A percentile compares a stretch with the other conserved stretches of the same genome.
phyloP scores from a whole-genome alignment of 2,888 invertebrate species.

The Euclidia mi region DNA sequence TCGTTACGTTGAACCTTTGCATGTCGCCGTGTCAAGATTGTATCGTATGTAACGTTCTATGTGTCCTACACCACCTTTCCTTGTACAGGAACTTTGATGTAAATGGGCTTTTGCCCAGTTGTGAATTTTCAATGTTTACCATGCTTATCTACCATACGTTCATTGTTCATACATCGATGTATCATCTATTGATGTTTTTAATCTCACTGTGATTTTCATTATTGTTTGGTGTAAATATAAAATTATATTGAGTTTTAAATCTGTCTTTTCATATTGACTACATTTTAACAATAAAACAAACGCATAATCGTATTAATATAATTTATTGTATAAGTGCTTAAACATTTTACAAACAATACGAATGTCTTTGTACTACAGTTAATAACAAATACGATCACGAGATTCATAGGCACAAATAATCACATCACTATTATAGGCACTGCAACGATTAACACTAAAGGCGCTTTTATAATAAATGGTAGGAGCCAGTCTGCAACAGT shows the following conservation, averaged over 20 bases:
- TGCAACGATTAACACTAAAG: not conserved
- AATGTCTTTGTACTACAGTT: slow-evolving; percentile 30
- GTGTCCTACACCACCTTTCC: slow-evolving; percentile 45
- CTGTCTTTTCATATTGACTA: slow-evolving; percentile 49
- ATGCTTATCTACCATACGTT: slow-evolving; percentile 57
- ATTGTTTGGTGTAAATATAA: slow-evolving; percentile 86
- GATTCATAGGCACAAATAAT: slow-evolving; percentile 38
- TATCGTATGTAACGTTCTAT: slow-evolving; percentile 35
- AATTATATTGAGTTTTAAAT: slow-evolving; percentile 75
- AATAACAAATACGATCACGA: slow-evolving; percentile 42
- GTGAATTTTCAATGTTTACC: slow-evolving; percentile 41
- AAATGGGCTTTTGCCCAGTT: slow-evolving; percentile 44
- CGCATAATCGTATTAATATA: slow-evolving; percentile 21
- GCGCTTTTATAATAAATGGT: too few species aligned
- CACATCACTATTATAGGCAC: slow-evolving; percentile 20
- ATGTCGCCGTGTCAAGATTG: slow-evolving; percentile 18
- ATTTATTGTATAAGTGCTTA: slow-evolving; percentile 51
- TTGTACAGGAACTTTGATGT: slow-evolving; percentile 46
- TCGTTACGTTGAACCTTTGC: slow-evolving; percentile 3
- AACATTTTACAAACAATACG: slow-evolving; percentile 47
- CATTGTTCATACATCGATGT: slow-evolving; percentile 66
- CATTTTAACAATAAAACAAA: slow-evolving; percentile 13
- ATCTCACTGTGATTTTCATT: slow-evolving; percentile 84
- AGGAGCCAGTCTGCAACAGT: too few species aligned
- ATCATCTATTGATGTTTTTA: slow-evolving; percentile 74